Conservation (phyloP, 2,888 invertebrate genomes). For the Pegoplata infirma region DNA sequence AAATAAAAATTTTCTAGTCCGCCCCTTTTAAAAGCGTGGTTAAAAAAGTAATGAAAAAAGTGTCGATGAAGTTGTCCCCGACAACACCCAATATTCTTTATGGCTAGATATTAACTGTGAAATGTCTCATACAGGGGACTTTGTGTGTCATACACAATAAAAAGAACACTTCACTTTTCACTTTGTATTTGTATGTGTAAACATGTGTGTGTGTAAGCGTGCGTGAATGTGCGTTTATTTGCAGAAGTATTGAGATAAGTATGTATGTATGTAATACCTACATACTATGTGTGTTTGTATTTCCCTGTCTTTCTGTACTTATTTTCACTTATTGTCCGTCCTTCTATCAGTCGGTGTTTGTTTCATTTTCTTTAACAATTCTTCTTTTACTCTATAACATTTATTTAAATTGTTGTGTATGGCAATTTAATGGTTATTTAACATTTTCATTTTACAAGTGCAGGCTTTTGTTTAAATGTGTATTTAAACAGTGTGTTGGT, state of each 20-base stretch:
- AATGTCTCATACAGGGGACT: too few relatives aligned
- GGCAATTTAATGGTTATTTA: constrained; percentile 37
- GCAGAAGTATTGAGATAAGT: neutral
- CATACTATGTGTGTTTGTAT: too few relatives aligned
- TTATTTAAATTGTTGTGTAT: constrained; percentile 33
- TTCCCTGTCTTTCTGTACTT: neutral
- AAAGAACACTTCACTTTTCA: constrained; percentile 14
- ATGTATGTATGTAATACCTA: neutral
- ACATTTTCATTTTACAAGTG: constrained; percentile 29
- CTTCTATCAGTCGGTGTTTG: neutral
- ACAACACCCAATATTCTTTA: too few relatives aligned
- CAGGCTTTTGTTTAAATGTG: constrained; percentile 16
- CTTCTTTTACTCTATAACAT: constrained; percentile 23
- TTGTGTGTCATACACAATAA: neutral
- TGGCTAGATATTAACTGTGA: too few relatives aligned
- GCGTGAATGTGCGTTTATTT: neutral
- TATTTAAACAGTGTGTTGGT: neutral
- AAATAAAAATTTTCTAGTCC: too few relatives aligned
- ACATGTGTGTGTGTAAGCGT: neutral
- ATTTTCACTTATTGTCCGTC: neutral
- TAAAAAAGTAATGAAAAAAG: too few relatives aligned
- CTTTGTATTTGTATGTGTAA: constrained; percentile 6
- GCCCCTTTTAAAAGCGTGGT: too few relatives aligned
- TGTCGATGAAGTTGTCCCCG: too few relatives aligned
- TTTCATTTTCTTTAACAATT: constrained; percentile 14